Percentiles rank a stretch among this genome's conserved stretches.
Conservation (phyloP, 2,888 invertebrate genomes). For the Athetis lepigone region DNA sequence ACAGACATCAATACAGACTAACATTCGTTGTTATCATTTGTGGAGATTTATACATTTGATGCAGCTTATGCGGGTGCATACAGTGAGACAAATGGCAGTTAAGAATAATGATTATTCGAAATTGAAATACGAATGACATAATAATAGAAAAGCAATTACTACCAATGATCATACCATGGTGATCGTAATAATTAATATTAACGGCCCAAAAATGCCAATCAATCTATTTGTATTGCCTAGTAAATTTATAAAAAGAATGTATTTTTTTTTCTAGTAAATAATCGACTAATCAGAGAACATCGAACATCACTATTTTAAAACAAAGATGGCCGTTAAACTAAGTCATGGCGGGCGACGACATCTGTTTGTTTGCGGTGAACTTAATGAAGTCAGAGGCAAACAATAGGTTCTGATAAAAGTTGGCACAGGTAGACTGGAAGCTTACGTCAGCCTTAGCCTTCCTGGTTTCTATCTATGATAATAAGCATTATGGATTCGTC, state of each 20-base stretch:
- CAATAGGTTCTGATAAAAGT: constrained; percentile 50
- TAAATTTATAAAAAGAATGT: neutral
- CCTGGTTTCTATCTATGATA: constrained; percentile 23
- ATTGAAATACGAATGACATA: constrained; percentile 35
- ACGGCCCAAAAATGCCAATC: constrained; percentile 1
- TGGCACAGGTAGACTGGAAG: constrained; percentile 46
- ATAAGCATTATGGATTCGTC: too few species aligned
- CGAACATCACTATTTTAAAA: constrained; percentile 11
- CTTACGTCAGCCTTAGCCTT: constrained; percentile 35
- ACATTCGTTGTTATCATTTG: constrained; percentile 53
- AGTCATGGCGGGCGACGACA: neutral
- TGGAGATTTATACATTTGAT: constrained; percentile 60
- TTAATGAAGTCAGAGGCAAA: constrained; percentile 24
- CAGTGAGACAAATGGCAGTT: constrained; percentile 46
- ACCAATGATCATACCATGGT: constrained; percentile 31
- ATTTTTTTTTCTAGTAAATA: neutral
- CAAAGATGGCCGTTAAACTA: constrained; percentile 19
- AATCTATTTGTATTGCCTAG: neutral
- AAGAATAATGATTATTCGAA: constrained; percentile 35
- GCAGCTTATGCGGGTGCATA: constrained; percentile 61
- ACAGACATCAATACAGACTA: constrained; percentile 56
- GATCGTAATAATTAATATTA: neutral
- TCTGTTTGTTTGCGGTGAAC: constrained; percentile 33
- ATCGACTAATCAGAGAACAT: constrained; percentile 25
- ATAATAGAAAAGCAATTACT: constrained; percentile 33